A percentile compares a stretch with the other conserved stretches of the same genome.
Conservation (phyloP, 23 tunicate species). For the Aplidium turbinatum region DNA sequence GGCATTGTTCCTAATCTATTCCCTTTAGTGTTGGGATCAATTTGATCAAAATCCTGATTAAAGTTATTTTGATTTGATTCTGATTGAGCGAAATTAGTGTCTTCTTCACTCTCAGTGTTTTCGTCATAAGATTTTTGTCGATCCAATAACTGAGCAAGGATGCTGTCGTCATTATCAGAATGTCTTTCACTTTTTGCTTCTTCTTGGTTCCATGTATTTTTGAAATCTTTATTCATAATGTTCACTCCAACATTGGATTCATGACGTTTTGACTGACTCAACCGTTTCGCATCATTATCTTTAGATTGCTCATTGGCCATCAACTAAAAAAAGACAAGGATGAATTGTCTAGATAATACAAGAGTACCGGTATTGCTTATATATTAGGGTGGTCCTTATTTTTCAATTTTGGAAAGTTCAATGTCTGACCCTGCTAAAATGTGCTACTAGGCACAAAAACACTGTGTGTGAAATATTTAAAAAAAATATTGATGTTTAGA, state of each 20-base stretch:
- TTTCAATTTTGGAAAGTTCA: no score
- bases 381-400: no score
- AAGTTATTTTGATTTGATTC: neutral
- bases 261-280: no score
- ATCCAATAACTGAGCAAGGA: slow-evolving; percentile 12
- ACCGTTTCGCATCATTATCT: no score
- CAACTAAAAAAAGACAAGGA: no score
- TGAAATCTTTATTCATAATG: neutral
- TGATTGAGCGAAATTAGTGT: neutral
- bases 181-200: neutral
- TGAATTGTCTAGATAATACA: no score
- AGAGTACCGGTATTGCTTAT: no score
- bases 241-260: neutral
- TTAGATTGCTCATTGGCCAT: no score
- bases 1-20: slow-evolving; percentile 20
- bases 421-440: no score
- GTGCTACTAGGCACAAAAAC: no score
- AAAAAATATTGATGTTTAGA: no score
- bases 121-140: neutral
- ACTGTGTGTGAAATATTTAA: no score
- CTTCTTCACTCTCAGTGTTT: neutral
- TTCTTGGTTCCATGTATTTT: neutral
- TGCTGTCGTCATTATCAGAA: neutral
- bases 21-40: neutral
- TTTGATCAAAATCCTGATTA: neutral